Percentiles rank a stretch among this genome's conserved stretches.
phyloP scores from a whole-genome alignment of 1,140 invertebrate genomes.

The Heliothis subflexa region DNA sequence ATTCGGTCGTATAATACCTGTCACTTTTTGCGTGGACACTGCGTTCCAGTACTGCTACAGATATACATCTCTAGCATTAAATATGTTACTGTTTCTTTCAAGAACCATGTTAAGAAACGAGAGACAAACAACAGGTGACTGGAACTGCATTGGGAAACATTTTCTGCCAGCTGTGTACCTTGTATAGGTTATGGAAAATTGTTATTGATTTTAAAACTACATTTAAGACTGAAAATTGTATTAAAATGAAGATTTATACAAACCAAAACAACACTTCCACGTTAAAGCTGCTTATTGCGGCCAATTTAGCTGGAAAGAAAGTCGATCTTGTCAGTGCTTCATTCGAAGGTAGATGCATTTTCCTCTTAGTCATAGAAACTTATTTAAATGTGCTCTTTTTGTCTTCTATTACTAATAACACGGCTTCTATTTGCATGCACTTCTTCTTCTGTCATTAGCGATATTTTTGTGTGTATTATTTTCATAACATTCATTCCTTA shows the following conservation, averaged over 20 bases:
- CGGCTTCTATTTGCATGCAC: background rate
- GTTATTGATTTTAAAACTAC: slow-evolving; percentile 36
- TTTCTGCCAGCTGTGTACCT: slow-evolving; percentile 49
- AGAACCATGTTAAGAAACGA: background rate
- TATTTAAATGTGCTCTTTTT: slow-evolving; percentile 11
- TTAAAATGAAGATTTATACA: slow-evolving; percentile 89
- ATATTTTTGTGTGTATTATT: background rate
- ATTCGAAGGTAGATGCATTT: slow-evolving; percentile 84
- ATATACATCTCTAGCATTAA: background rate
- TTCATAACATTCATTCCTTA: background rate
- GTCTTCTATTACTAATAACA: background rate
- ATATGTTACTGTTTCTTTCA: background rate
- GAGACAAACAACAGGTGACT: background rate
- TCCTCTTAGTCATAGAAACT: slow-evolving; percentile 34
- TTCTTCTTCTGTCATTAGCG: background rate
- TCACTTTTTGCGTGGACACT: too few relatives aligned
- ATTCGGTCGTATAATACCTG: too few relatives aligned
- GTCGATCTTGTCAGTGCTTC: slow-evolving; percentile 86
- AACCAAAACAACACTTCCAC: slow-evolving; percentile 91
- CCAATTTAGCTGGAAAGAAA: slow-evolving; percentile 87
- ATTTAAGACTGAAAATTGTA: slow-evolving; percentile 48
- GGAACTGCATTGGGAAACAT: background rate
- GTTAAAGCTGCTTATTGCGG: slow-evolving; percentile 89
- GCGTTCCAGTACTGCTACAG: background rate
- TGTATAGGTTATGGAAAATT: slow-evolving; percentile 59